A percentile compares a stretch with the other conserved stretches of the same genome.
Conservation (phyloP, 2,888 invertebrate genomes). For the Prosopocoilus inquinatus region DNA sequence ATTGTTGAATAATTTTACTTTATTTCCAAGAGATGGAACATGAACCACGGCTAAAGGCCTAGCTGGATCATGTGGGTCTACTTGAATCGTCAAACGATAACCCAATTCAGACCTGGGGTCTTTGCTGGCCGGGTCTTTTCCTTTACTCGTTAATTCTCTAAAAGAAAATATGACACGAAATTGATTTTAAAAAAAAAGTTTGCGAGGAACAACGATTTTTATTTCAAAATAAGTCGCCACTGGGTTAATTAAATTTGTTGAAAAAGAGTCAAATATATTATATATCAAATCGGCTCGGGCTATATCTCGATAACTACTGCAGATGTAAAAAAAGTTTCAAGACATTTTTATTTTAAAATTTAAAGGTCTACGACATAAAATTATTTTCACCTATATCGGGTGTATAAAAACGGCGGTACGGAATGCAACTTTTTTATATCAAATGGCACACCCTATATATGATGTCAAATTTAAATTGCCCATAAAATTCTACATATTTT, state of each 20-base stretch:
- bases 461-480: no score
- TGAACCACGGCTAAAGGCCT: slow-evolving; percentile 72
- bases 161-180: slow-evolving; percentile 22
- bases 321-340: no score
- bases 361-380: no score
- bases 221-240: background rate
- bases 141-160: slow-evolving; percentile 58
- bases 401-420: no score
- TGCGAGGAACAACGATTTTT: background rate
- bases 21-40: slow-evolving; percentile 65
- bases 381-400: no score
- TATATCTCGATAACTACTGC: no score
- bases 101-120: slow-evolving; percentile 84
- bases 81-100: slow-evolving; percentile 84
- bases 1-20: slow-evolving; percentile 48
- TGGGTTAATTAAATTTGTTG: background rate
- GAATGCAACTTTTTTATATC: no score
- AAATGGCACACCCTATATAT: no score
- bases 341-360: no score
- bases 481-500: no score
- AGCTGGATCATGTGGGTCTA: slow-evolving; percentile 77
- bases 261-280: background rate
- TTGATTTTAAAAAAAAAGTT: background rate
- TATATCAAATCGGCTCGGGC: no score
- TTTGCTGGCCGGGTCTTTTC: slow-evolving; percentile 43